Percentiles rank a stretch among this genome's conserved stretches.
Evolutionary conservation across 2,888 invertebrate species (phyloP).

Genomic region (Clanis bilineata): DNA sequence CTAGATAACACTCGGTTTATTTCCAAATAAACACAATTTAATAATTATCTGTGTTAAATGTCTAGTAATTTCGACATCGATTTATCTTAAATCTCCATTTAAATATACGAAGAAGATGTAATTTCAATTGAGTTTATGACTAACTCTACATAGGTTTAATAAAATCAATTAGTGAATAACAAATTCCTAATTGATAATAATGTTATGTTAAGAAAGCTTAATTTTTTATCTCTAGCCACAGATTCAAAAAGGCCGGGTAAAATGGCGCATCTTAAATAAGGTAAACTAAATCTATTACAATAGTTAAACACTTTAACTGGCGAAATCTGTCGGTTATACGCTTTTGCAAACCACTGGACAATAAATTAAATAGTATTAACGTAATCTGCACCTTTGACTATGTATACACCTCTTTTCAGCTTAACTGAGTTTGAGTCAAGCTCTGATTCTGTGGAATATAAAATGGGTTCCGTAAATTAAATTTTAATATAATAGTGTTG

Average conservation of each 20-base stretch:
- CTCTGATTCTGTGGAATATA: not conserved
- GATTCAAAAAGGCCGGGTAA: constrained; percentile 1
- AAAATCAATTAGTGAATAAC: no score
- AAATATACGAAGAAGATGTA: no score
- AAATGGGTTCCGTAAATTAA: not conserved
- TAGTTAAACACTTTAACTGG: constrained; percentile 6
- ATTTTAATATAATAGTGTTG: not conserved
- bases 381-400: not conserved
- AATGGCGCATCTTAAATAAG: not conserved
- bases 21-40: no score
- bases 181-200: no score
- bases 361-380: constrained; percentile 11
- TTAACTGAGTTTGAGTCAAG: not conserved
- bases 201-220: no score
- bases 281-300: not conserved
- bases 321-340: constrained; percentile 1
- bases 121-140: no score
- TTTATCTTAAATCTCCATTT: no score
- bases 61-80: no score
- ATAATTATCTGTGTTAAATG: no score
- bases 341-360: not conserved
- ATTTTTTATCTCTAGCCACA: no score
- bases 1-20: no score
- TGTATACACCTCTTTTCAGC: constrained; percentile 1
- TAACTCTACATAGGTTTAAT: no score